These are phyloP conservation scores for Phengaris alcon DNA, from an alignment of 2,888 invertebrate species.

Conservation along the genomic window DNA sequence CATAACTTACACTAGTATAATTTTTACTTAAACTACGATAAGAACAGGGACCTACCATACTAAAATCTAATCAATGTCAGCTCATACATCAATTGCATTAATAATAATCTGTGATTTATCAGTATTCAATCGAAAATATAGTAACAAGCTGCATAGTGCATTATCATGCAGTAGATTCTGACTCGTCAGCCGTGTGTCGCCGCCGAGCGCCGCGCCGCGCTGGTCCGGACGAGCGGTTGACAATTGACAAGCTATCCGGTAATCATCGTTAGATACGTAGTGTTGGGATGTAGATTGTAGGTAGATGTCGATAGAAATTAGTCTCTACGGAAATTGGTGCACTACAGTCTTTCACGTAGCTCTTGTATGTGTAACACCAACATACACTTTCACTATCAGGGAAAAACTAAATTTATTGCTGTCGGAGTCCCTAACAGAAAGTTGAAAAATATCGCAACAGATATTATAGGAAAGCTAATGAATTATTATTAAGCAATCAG, in stretches of 20 bases:
- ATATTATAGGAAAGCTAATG: background rate
- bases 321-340: too few species aligned
- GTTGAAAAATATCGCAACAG: too few species aligned
- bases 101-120: background rate
- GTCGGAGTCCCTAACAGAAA: too few species aligned
- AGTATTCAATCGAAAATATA: background rate
- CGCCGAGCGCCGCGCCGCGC: conserved; percentile 22
- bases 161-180: conserved; percentile 15
- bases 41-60: too few species aligned
- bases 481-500: background rate
- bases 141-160: background rate
- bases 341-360: too few species aligned
- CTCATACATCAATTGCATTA: background rate
- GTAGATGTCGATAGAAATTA: conserved; percentile 19
- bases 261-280: conserved; percentile 30
- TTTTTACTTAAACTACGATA: too few species aligned
- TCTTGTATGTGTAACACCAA: too few species aligned
- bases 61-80: background rate
- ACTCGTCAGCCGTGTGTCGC: conserved; percentile 32
- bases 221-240: conserved; percentile 31
- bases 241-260: conserved; percentile 33
- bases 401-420: too few species aligned
- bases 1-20: too few species aligned
- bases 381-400: too few species aligned
- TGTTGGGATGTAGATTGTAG: conserved; percentile 7